Conservation (phyloP, 2,113 vertebrate species). For the Caloenas nicobarica region DNA sequence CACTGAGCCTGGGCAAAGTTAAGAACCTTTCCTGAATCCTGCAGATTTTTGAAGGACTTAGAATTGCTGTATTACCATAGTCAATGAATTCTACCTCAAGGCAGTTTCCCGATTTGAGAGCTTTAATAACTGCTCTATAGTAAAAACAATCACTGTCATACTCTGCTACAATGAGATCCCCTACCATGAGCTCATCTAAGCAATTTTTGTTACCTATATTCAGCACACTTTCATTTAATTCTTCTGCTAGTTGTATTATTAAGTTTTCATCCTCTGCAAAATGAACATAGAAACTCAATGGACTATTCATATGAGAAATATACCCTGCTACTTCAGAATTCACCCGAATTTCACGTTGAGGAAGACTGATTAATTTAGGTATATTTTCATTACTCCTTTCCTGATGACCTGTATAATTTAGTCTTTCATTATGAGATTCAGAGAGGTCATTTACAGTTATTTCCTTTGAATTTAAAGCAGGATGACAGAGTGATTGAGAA, state of each 20-base stretch:
- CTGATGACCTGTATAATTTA: not conserved
- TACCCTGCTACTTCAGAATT: slow-evolving; percentile 72
- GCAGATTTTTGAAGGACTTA: slow-evolving; percentile 73
- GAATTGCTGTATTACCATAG: slow-evolving; percentile 80
- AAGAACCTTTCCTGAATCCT: slow-evolving; percentile 72
- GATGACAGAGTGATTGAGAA: not conserved
- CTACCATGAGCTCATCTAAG: slow-evolving; percentile 32
- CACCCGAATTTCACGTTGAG: slow-evolving; percentile 55
- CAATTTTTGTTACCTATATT: slow-evolving; percentile 9
- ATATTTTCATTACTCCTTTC: not conserved
- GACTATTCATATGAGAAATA: slow-evolving; percentile 72
- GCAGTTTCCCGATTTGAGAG: not conserved
- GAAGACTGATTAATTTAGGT: slow-evolving; percentile 70
- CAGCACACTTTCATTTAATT: slow-evolving; percentile 69
- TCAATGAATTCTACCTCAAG: slow-evolving; percentile 87
- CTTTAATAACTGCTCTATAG: slow-evolving; percentile 81
- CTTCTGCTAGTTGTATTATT: slow-evolving; percentile 74
- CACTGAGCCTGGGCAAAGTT: slow-evolving; percentile 76
- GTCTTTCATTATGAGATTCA: not conserved
- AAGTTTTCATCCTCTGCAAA: slow-evolving; percentile 77
- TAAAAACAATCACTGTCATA: slow-evolving; percentile 73
- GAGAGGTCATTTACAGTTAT: not conserved
- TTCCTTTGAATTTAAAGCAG: not conserved
- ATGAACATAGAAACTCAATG: slow-evolving; percentile 81
- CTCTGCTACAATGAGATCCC: slow-evolving; percentile 77